Percentiles rank a stretch among this genome's conserved stretches.
These are phyloP conservation scores for Calliopum simillimum DNA, from an alignment of 2,888 invertebrate genomes.

Conservation along the genomic window DNA sequence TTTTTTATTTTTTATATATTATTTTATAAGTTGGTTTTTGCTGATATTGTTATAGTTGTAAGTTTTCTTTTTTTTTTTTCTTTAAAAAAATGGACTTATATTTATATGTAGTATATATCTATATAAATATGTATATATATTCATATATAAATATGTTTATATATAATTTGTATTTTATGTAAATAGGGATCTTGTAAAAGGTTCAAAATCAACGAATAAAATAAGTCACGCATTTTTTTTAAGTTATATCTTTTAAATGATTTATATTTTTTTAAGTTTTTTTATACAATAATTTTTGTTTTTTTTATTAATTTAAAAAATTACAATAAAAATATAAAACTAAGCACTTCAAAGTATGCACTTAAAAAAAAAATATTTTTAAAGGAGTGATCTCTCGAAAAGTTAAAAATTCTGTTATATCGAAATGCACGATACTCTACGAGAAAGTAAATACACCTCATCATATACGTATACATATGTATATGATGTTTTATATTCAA, in stretches of 20 bases:
- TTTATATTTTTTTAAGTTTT: conserved; percentile 9
- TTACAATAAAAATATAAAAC: no score
- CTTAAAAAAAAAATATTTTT: no score
- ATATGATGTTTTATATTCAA: no score
- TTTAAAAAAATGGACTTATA: conserved; percentile 49
- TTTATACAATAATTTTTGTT: background rate
- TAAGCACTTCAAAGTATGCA: no score
- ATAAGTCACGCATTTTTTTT: conserved; percentile 47
- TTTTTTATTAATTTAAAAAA: background rate
- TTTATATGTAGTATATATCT: conserved; percentile 38
- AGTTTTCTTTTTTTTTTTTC: conserved; percentile 44
- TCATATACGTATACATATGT: no score
- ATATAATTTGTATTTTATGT: conserved; percentile 43
- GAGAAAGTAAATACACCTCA: no score
- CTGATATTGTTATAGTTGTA: conserved; percentile 38
- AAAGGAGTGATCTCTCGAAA: no score
- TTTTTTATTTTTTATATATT: conserved; percentile 28
- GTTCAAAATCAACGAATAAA: conserved; percentile 49
- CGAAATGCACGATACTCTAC: no score
- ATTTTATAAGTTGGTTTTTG: conserved; percentile 2
- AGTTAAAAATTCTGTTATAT: no score
- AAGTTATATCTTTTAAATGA: conserved; percentile 48
- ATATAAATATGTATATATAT: conserved; percentile 50
- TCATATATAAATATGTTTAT: conserved; percentile 50
- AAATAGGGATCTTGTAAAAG: conserved; percentile 50